A percentile compares a stretch with the other conserved stretches of the same genome.
These are phyloP conservation scores for Sinocyclocheilus anophthalmus DNA, from an alignment of 2,113 vertebrate species.

Conservation along the genomic window DNA sequence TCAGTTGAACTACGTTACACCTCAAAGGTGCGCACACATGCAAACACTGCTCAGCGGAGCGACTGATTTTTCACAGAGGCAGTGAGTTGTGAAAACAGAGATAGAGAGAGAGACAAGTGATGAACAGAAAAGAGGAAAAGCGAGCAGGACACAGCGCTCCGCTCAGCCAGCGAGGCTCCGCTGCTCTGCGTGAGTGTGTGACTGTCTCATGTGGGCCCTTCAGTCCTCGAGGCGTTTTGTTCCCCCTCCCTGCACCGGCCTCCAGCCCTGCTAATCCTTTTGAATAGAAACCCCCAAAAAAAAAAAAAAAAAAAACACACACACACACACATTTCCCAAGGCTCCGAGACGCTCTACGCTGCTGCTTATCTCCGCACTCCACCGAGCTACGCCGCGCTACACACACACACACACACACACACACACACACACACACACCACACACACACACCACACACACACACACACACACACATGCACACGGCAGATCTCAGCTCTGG, in stretches of 20 bases:
- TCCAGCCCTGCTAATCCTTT: slow-evolving; percentile 60
- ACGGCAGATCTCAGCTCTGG: slow-evolving; percentile 15
- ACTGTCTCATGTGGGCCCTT: slow-evolving; percentile 47
- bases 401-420: slow-evolving; percentile 51
- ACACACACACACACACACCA: slow-evolving; percentile 44
- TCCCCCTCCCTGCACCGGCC: slow-evolving; percentile 56
- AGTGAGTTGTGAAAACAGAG: slow-evolving; percentile 1
- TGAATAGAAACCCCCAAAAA: too few species aligned
- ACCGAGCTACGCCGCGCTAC: slow-evolving; percentile 42
- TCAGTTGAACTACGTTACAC: neutral
- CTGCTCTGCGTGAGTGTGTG: slow-evolving; percentile 49
- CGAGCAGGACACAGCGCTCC: neutral
- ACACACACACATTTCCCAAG: slow-evolving; percentile 55
- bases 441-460: slow-evolving; percentile 53
- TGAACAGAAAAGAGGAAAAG: slow-evolving; percentile 9
- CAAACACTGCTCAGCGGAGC: neutral
- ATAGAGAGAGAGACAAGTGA: neutral
- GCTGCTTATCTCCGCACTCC: slow-evolving; percentile 58
- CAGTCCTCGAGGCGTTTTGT: slow-evolving; percentile 58
- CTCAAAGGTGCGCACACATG: neutral
- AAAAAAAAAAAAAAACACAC: too few species aligned
- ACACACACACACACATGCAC: slow-evolving; percentile 40
- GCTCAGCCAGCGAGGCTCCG: slow-evolving; percentile 10
- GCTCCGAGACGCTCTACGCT: slow-evolving; percentile 49
- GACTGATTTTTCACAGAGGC: slow-evolving; percentile 24